Evolutionary conservation across 2,113 vertebrate genomes (phyloP).

Genomic region (Oryzias celebensis): DNA sequence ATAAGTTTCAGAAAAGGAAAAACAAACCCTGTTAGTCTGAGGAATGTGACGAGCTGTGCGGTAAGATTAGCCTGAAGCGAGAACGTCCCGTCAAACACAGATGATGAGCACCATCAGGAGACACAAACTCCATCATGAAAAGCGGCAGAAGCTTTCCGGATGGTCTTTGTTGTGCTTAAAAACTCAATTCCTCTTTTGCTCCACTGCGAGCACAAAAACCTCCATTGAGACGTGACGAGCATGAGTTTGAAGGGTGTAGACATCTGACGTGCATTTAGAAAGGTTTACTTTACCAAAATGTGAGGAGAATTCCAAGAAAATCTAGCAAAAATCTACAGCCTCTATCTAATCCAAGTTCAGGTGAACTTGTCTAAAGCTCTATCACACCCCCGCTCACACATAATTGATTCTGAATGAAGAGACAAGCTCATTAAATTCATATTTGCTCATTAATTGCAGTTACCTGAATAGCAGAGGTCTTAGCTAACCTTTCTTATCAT

Average conservation of each 20-base stretch:
- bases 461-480: neutral
- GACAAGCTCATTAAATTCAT: conserved; percentile 10
- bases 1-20: no score
- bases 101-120: conserved; percentile 17
- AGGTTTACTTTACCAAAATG: no score
- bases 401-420: neutral
- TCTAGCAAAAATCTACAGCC: no score
- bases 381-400: neutral
- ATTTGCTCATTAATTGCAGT: conserved; percentile 7
- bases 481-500: neutral
- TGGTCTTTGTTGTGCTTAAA: neutral
- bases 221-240: neutral
- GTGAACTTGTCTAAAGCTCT: no score
- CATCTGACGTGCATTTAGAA: no score
- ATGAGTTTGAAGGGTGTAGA: no score
- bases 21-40: no score
- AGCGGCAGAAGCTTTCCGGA: neutral
- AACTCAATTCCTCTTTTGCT: neutral
- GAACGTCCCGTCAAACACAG: conserved; percentile 27
- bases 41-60: conserved; percentile 39
- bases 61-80: conserved; percentile 57
- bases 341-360: no score
- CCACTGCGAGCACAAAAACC: neutral
- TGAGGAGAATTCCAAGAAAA: no score
- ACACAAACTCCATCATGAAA: neutral